phyloP scores from a whole-genome alignment of 2,113 vertebrate genomes.

The Azemiops feae region DNA sequence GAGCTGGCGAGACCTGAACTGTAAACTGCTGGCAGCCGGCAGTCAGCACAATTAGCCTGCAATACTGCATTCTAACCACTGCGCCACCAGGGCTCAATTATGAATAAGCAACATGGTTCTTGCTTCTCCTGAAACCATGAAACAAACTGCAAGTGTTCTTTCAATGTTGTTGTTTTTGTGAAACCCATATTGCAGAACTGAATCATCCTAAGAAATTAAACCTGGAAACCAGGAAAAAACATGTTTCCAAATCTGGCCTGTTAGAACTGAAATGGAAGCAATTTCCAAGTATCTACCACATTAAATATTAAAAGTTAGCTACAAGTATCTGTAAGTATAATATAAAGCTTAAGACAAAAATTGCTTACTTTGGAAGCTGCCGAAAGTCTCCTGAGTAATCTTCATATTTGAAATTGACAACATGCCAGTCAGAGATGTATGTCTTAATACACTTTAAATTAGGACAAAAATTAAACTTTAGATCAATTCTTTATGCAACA shows the following conservation, averaged over 20 bases:
- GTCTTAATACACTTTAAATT: slow-evolving; percentile 93
- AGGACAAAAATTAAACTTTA: slow-evolving; percentile 23
- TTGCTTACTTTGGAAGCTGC: slow-evolving; percentile 90
- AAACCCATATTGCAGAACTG: background rate
- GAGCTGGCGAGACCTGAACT: no score
- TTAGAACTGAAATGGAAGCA: background rate
- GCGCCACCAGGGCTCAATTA: background rate
- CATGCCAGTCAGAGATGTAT: slow-evolving; percentile 95
- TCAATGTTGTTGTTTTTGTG: background rate
- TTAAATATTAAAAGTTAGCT: background rate
- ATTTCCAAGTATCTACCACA: background rate
- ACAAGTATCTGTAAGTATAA: background rate
- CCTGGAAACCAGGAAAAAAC: background rate
- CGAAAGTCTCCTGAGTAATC: slow-evolving; percentile 97
- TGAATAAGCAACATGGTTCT: background rate
- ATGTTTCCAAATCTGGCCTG: background rate
- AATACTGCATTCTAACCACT: no score
- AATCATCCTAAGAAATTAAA: background rate
- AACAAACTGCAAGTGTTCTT: background rate
- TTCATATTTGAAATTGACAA: slow-evolving; percentile 95
- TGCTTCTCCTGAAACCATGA: background rate
- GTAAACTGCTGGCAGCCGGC: no score
- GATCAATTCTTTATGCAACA: background rate
- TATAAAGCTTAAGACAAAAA: background rate
- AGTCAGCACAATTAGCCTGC: no score